phyloP scores from a whole-genome alignment of 2,797 vertebrate species.

The Chaetophractus vellerosus region DNA sequence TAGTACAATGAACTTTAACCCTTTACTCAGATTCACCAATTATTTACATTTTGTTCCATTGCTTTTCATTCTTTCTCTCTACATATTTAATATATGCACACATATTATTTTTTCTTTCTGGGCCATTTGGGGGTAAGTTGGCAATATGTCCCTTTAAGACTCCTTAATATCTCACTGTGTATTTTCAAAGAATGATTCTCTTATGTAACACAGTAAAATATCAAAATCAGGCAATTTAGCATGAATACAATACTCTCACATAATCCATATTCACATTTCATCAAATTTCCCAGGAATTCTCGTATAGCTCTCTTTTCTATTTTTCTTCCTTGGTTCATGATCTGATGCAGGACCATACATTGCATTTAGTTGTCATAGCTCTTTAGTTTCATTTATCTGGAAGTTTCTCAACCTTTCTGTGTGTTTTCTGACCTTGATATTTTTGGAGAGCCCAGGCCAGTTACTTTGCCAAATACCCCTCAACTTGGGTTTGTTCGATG shows the following conservation, averaged over 20 bases:
- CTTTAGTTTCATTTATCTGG: neutral
- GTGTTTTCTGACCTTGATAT: constrained; percentile 1
- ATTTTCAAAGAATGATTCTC: constrained; percentile 11
- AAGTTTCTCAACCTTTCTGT: neutral
- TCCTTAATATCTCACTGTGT: neutral
- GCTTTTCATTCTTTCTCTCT: neutral
- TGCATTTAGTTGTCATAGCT: neutral
- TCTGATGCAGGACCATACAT: neutral
- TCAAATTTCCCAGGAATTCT: neutral
- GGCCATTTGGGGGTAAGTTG: neutral
- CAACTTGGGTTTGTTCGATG: neutral
- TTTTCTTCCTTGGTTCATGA: neutral
- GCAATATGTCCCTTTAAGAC: neutral
- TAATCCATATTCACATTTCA: neutral
- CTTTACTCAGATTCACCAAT: neutral
- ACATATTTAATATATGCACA: neutral
- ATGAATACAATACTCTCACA: neutral
- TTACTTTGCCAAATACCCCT: neutral
- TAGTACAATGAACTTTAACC: neutral
- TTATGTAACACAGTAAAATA: neutral
- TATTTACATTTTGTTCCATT: neutral
- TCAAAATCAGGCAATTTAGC: constrained; percentile 52
- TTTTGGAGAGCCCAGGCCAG: neutral
- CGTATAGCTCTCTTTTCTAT: neutral
- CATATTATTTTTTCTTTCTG: neutral